Percentiles rank a stretch among this genome's conserved stretches.
These are phyloP conservation scores for Ariolimax columbianus DNA, from an alignment of 2,888 invertebrate genomes.

Conservation along the genomic window DNA sequence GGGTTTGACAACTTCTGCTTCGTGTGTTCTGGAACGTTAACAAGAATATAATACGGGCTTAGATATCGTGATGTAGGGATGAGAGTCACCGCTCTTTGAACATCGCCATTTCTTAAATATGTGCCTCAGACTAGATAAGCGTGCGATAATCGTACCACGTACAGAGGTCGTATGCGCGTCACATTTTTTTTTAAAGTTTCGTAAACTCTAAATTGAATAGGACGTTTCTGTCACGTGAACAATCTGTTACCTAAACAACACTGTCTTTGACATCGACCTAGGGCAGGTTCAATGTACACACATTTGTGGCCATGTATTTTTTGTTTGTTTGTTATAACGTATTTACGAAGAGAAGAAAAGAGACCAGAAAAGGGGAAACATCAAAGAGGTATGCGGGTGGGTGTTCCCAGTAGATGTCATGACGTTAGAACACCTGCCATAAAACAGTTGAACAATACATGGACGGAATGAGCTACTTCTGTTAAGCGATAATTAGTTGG, in stretches of 20 bases:
- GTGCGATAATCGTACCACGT: background rate
- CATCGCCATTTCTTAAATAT: background rate
- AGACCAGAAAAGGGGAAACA: background rate
- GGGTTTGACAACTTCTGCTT: conserved; percentile 11
- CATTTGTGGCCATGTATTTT: background rate
- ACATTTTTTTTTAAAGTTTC: background rate
- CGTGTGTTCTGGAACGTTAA: conserved; percentile 22
- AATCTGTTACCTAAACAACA: background rate
- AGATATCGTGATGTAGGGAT: background rate
- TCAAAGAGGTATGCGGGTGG: too few relatives aligned
- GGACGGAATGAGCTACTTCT: too few relatives aligned
- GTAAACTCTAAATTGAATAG: background rate
- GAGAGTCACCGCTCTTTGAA: background rate
- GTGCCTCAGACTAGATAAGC: background rate
- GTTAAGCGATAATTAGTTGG: too few relatives aligned
- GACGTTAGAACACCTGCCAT: too few relatives aligned
- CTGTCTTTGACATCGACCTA: background rate
- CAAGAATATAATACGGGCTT: background rate
- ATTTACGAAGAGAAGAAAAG: background rate
- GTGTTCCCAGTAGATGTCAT: too few relatives aligned
- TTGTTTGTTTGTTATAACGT: too few relatives aligned
- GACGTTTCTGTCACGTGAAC: background rate
- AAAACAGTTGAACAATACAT: too few relatives aligned
- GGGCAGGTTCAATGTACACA: background rate
- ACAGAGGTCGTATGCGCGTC: background rate